A percentile compares a stretch with the other conserved stretches of the same genome.
Evolutionary conservation across 2,888 invertebrate genomes (phyloP).

Genomic region (Agrotis puta): DNA sequence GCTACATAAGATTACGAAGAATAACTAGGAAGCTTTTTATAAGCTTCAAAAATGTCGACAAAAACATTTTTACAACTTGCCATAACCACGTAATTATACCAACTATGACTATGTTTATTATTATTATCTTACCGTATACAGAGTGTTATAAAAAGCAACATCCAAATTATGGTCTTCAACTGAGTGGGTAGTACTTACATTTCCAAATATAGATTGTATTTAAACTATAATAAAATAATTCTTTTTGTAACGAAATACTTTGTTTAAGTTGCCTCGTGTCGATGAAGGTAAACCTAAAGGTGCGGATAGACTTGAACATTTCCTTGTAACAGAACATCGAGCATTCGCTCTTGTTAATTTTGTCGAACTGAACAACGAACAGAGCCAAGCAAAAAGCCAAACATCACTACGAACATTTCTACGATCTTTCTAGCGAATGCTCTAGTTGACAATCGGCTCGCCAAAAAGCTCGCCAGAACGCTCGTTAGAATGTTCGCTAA

Average conservation of each 20-base stretch:
- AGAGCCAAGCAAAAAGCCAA: no score
- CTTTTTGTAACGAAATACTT: constrained; percentile 35
- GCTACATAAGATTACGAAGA: not conserved
- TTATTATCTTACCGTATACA: constrained; percentile 32
- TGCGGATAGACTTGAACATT: no score
- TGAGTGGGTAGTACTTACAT: constrained; percentile 36
- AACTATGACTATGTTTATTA: constrained; percentile 46
- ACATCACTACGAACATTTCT: no score
- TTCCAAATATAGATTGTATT: constrained; percentile 42
- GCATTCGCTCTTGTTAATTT: no score
- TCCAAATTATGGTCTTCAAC: constrained; percentile 39
- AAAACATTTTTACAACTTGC: constrained; percentile 15
- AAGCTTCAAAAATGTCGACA: constrained; percentile 17
- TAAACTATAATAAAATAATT: constrained; percentile 27
- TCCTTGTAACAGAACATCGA: no score
- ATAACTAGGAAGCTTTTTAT: not conserved
- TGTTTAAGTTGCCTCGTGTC: constrained; percentile 26
- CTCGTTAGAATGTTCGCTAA: no score
- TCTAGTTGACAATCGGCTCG: no score
- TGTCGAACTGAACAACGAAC: no score
- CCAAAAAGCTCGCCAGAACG: no score
- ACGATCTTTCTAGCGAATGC: no score
- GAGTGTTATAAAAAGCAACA: constrained; percentile 36
- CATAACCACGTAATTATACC: constrained; percentile 37
- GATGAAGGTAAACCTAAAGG: not conserved